These are phyloP conservation scores for Drosophila hamatofila DNA, from an alignment of 2,888 invertebrate genomes.

Conservation along the genomic window DNA sequence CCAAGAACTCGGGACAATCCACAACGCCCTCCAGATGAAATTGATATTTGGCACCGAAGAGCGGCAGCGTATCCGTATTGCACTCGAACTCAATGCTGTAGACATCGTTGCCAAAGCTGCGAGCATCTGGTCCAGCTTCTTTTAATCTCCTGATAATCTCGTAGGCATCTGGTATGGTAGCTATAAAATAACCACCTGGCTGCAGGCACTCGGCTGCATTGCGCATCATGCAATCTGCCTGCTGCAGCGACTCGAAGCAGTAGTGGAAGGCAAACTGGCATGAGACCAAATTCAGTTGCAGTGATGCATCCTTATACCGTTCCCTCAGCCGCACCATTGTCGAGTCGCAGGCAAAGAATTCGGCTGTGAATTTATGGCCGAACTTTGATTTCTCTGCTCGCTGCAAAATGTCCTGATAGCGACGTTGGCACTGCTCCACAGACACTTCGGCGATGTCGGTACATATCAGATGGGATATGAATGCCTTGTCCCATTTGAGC, in stretches of 20 bases:
- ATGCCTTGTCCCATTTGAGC: constrained; percentile 96
- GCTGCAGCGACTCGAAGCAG: constrained; percentile 94
- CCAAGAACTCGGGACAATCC: constrained; percentile 99
- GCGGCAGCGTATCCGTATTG: constrained; percentile 89
- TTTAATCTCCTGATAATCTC: constrained; percentile 93
- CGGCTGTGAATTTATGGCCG: constrained; percentile 90
- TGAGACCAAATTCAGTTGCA: constrained; percentile 94
- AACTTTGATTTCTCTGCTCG: constrained; percentile 76
- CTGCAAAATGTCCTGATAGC: constrained; percentile 90
- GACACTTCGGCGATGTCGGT: constrained; percentile 97
- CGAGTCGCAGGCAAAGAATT: constrained; percentile 96
- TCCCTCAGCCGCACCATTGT: constrained; percentile 92
- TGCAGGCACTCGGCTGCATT: constrained; percentile 96
- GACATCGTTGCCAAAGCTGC: constrained; percentile 92
- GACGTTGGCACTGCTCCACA: constrained; percentile 93
- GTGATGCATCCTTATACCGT: constrained; percentile 91
- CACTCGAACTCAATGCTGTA: constrained; percentile 91
- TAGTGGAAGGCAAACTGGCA: constrained; percentile 99
- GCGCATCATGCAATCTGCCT: constrained; percentile 95
- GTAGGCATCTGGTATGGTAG: constrained; percentile 97
- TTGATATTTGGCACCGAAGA: constrained; percentile 98
- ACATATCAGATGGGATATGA: constrained; percentile 93
- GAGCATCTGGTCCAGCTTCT: constrained; percentile 84
- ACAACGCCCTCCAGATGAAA: constrained; percentile 98
- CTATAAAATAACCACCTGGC: constrained; percentile 97